A percentile compares a stretch with the other conserved stretches of the same genome.
These are phyloP conservation scores for Tragopan temminckii DNA, from an alignment of 2,797 vertebrate genomes.

Conservation along the genomic window DNA sequence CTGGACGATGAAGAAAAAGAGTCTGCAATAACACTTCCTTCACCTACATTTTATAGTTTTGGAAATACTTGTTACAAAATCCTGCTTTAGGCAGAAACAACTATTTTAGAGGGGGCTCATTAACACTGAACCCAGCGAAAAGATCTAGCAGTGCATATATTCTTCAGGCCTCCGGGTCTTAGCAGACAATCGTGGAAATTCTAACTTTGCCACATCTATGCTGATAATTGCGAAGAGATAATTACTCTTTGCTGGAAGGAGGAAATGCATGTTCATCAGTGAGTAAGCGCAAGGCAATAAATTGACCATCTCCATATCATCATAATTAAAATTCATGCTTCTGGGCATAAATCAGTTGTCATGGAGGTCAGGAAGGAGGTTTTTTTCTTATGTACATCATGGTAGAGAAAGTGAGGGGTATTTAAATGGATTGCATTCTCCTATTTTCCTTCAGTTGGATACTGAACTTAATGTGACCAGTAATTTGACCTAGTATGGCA, in stretches of 20 bases:
- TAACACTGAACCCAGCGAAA: constrained; percentile 29
- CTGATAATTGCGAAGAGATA: constrained; percentile 72
- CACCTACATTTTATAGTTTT: neutral
- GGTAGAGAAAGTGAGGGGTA: neutral
- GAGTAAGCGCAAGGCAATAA: constrained; percentile 50
- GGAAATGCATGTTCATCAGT: constrained; percentile 26
- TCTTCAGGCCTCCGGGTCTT: constrained; percentile 29
- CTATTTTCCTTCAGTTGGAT: neutral
- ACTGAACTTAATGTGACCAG: neutral
- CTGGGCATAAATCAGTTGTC: constrained; percentile 36
- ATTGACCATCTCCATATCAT: constrained; percentile 36
- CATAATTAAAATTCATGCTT: constrained; percentile 51
- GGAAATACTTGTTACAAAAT: neutral
- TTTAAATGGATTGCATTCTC: neutral
- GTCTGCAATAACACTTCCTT: neutral
- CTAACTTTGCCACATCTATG: constrained; percentile 54
- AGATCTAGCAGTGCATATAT: constrained; percentile 6
- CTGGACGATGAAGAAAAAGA: neutral
- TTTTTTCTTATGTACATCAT: neutral
- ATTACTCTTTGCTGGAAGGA: constrained; percentile 72
- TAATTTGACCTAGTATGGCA: neutral
- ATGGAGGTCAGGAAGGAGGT: constrained; percentile 27
- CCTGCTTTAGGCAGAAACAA: neutral
- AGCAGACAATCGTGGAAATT: constrained; percentile 59
- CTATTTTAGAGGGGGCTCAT: constrained; percentile 22